Evolutionary conservation across 2,113 vertebrate species (phyloP).

Genomic region (Buteo buteo): DNA sequence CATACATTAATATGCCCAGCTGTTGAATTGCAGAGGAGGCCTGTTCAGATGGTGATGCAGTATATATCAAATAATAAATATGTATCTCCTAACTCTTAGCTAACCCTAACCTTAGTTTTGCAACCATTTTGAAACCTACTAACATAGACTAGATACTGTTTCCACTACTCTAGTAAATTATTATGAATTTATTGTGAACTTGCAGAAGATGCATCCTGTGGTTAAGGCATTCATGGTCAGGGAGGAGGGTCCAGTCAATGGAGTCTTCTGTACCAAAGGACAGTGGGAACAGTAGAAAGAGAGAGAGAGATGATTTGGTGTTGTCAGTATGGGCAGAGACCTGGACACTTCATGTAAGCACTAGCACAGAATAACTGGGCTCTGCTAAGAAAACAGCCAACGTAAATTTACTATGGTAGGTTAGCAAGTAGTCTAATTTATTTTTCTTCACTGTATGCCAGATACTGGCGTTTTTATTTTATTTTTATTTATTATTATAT

Average conservation of each 20-base stretch:
- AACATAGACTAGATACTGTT: background rate
- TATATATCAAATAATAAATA: background rate
- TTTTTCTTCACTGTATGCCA: background rate
- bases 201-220: background rate
- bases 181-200: background rate
- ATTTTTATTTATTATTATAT: background rate
- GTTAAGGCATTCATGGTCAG: background rate
- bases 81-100: background rate
- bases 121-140: background rate
- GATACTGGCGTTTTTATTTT: background rate
- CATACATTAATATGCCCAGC: background rate
- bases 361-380: background rate
- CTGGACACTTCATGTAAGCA: background rate
- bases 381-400: background rate
- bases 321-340: background rate
- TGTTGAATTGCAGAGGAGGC: accelerated
- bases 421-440: background rate
- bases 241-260: background rate
- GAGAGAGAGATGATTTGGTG: background rate
- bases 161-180: background rate
- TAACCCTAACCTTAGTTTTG: background rate
- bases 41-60: background rate
- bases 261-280: background rate
- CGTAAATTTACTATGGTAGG: background rate
- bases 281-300: background rate